Conservation (phyloP, 2,113 vertebrate species). For the Ibidorhyncha struthersii region DNA sequence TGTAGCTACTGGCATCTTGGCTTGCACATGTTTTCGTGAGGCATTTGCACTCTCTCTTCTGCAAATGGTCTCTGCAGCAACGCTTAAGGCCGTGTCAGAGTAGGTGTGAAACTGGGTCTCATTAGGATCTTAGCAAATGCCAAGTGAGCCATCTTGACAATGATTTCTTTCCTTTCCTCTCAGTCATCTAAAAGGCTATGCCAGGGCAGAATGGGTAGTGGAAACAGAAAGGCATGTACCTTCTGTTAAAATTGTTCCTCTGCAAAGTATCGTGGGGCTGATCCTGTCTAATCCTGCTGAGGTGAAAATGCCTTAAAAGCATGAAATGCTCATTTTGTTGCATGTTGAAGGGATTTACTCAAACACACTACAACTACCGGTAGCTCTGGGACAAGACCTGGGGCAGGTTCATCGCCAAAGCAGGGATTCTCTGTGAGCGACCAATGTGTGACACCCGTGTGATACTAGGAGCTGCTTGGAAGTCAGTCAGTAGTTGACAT, state of each 20-base stretch:
- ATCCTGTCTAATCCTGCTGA: neutral
- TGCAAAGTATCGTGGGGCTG: neutral
- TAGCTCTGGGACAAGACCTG: neutral
- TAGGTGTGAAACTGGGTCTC: neutral
- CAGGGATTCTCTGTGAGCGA: neutral
- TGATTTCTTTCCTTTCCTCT: neutral
- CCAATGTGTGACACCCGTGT: no score
- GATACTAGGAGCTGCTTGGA: neutral
- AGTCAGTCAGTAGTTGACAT: neutral
- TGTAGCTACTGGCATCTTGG: neutral
- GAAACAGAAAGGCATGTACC: neutral
- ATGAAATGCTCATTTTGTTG: neutral
- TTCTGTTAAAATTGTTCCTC: neutral
- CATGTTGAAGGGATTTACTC: neutral
- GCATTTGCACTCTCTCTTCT: neutral
- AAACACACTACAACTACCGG: fast-evolving
- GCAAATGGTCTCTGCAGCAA: neutral
- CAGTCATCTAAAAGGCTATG: neutral
- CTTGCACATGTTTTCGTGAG: neutral
- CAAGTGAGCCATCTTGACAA: neutral
- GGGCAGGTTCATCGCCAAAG: neutral
- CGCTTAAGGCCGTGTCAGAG: neutral
- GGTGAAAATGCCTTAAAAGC: neutral
- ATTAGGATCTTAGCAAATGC: neutral
- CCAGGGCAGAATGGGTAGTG: neutral